A percentile compares a stretch with the other conserved stretches of the same genome.
Evolutionary conservation across 2,113 vertebrate species (phyloP).

Genomic region (Sander lucioperca): DNA sequence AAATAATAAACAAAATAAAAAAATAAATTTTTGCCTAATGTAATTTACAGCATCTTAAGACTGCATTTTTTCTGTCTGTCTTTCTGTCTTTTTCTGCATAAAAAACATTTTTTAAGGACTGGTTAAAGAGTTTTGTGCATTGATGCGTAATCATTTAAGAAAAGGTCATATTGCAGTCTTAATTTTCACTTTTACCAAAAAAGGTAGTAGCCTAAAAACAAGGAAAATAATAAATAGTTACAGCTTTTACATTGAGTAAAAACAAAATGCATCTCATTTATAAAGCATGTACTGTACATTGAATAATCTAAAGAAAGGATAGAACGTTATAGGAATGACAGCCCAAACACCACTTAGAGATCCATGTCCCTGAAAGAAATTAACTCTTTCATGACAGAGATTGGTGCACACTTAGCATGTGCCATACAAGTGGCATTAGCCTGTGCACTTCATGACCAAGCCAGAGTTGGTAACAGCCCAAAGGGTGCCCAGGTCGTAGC

Average conservation of each 20-base stretch:
- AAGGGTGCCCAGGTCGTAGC: constrained; percentile 34
- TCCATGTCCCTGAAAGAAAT: neutral
- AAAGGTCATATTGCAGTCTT: neutral
- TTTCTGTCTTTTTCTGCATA: too few species aligned
- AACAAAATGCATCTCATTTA: neutral
- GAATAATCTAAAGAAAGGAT: neutral
- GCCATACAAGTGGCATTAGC: neutral
- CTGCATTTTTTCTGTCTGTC: too few species aligned
- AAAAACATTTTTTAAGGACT: too few species aligned
- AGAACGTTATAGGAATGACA: neutral
- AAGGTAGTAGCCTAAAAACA: neutral
- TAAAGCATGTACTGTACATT: neutral
- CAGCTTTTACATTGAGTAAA: neutral
- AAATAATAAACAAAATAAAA: too few species aligned
- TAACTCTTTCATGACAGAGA: neutral
- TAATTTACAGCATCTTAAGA: too few species aligned
- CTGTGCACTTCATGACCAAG: neutral
- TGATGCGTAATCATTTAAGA: too few species aligned
- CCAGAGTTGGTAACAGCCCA: constrained; percentile 13
- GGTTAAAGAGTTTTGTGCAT: too few species aligned
- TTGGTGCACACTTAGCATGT: neutral
- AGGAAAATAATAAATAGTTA: neutral
- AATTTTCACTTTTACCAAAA: neutral
- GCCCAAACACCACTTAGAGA: neutral
- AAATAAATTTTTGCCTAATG: too few species aligned